Evolutionary conservation across 2,888 invertebrate species (phyloP), one percentile per base, ranked within the genome.

Genomic region (Monochamus alternatus): DNA sequence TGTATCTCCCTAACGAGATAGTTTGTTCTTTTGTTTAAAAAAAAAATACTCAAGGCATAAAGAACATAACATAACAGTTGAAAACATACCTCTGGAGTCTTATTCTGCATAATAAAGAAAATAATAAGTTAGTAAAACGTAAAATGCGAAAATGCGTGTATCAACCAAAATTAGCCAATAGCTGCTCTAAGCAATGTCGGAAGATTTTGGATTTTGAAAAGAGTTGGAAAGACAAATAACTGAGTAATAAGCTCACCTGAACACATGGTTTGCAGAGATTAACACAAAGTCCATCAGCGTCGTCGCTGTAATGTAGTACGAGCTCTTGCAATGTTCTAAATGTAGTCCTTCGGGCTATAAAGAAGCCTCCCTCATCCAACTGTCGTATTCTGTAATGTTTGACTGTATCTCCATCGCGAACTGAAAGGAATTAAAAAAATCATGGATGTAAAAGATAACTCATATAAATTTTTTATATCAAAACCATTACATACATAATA

Each of bases 351-450:
- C 99, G 92, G 75, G 99, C 99, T 86, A 99, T 99, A 92, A 98
- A 99, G 92, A 98, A 99, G 72, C 99, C 99, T 78, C 99, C 97
- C 89, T 99, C 98, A 89, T 99, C 99, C 87, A 99, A 91, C 90
- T 99, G 99, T 85, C 99, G 93, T 89, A 99, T 99, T 87, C 99
- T 94, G 91, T 99, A 99, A 91, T 99, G 99, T 89, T 99, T 99
- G 78, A 99, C 99, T 67, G 98, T 98, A 90, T 99, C 99, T 80
- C 98, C 98, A 91, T 99, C 99, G 83, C 99, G 94, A 82, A 99
- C 99, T 97, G 90, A 74, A 91, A 90, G 85, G 77, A 78, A 81
- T 81, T 78, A 71, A 64, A 59, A 14, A 63, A 75, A 44, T 12
- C 12, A 12, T 7, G n/a, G 3, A 7, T n/a, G 7, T 59, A 65